These are phyloP conservation scores for Galagoides demidoff DNA, from an alignment of 2,797 vertebrate species.

Conservation along the genomic window DNA sequence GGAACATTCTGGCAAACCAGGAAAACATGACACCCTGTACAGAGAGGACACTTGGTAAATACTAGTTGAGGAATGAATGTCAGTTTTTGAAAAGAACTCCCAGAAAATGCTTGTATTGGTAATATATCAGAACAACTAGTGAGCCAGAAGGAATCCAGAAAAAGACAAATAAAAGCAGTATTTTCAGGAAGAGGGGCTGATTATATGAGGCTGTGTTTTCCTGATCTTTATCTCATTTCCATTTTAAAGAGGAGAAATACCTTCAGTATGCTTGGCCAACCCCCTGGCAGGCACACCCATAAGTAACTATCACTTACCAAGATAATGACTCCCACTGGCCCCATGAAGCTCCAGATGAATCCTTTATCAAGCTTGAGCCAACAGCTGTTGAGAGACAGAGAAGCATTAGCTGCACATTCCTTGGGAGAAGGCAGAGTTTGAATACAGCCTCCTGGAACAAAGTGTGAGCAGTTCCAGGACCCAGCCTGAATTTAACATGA, in stretches of 20 bases:
- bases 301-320: slow-evolving; percentile 75
- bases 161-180: not conserved
- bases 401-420: not conserved
- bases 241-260: not conserved
- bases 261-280: not conserved
- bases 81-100: not conserved
- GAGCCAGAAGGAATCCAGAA: not conserved
- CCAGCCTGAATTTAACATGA: not conserved
- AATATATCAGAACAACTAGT: not conserved
- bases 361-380: slow-evolving; percentile 80
- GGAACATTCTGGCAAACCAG: not conserved
- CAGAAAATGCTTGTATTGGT: not conserved
- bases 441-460: not conserved
- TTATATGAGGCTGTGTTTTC: not conserved
- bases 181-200: not conserved
- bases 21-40: not conserved
- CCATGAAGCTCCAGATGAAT: slow-evolving; percentile 86
- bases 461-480: not conserved
- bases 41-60: not conserved
- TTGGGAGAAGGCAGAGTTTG: not conserved
- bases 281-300: not conserved
- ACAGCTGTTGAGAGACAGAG: slow-evolving; percentile 77
- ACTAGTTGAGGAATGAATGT: not conserved
- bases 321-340: slow-evolving; percentile 83
- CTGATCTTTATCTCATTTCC: not conserved